Percentiles rank a stretch among this genome's conserved stretches.
Conservation (phyloP, 92 coral and sea anemone species). For the Paramuricea clavata region DNA sequence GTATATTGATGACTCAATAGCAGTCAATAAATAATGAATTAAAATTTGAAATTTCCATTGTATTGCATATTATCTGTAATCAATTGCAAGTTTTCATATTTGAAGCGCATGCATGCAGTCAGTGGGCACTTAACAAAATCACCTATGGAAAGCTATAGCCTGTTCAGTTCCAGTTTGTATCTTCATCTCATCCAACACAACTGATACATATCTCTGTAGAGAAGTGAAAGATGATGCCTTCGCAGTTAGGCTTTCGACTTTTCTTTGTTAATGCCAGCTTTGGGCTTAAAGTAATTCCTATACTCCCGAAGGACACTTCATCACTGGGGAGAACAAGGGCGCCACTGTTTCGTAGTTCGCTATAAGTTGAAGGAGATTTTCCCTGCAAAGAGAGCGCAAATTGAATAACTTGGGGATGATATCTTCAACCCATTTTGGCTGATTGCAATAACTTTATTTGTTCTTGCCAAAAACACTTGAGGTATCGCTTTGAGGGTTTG, state of each 20-base stretch:
- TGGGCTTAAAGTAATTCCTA: not conserved
- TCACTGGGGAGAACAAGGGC: not conserved
- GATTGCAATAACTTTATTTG: not conserved
- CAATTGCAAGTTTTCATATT: too few relatives aligned
- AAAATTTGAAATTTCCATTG: too few relatives aligned
- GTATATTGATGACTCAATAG: too few relatives aligned
- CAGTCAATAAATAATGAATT: too few relatives aligned
- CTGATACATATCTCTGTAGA: not conserved
- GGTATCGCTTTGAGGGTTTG: not conserved
- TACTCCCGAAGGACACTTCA: not conserved
- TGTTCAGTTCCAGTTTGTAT: too few relatives aligned
- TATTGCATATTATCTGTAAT: too few relatives aligned
- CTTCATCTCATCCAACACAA: conserved; percentile 8
- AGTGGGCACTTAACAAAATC: too few relatives aligned
- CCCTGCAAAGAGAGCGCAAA: not conserved
- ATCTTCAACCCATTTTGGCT: not conserved
- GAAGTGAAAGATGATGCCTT: not conserved
- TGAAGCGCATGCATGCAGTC: too few relatives aligned
- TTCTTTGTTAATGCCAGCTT: not conserved
- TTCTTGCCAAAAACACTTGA: conserved; percentile 15
- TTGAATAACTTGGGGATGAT: not conserved
- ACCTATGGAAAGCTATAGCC: too few relatives aligned
- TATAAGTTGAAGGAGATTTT: not conserved
- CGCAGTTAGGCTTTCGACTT: not conserved
- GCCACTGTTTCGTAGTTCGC: not conserved